A percentile compares a stretch with the other conserved stretches of the same genome.
phyloP scores from a whole-genome alignment of 2,888 invertebrate genomes.

The Habrosyne pyritoides region DNA sequence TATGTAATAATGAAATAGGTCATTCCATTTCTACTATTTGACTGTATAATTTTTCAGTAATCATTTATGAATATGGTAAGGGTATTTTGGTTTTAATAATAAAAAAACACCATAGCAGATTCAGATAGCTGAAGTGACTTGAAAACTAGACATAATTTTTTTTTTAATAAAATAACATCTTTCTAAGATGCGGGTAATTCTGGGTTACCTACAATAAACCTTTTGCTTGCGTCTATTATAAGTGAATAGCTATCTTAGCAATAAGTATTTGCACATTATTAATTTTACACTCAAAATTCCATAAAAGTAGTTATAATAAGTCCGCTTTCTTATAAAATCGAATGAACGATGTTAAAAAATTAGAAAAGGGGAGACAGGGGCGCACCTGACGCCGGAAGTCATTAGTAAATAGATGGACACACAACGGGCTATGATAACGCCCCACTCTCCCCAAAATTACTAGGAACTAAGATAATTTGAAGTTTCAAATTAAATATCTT shows the following conservation, averaged over 20 bases:
- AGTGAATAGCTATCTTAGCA: too few species aligned
- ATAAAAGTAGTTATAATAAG: not conserved
- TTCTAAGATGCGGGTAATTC: too few species aligned
- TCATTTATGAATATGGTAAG: not conserved
- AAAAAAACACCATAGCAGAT: too few species aligned
- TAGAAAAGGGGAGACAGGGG: constrained; percentile 55
- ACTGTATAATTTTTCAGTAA: not conserved
- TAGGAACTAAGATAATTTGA: constrained; percentile 35
- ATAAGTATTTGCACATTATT: too few species aligned
- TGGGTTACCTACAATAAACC: too few species aligned
- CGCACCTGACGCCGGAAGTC: constrained; percentile 82
- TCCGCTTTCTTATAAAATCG: not conserved
- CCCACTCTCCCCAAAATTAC: constrained; percentile 74
- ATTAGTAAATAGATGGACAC: constrained; percentile 82
- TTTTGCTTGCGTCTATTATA: too few species aligned
- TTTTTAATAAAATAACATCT: too few species aligned
- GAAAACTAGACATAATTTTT: too few species aligned
- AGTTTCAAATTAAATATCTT: constrained; percentile 17
- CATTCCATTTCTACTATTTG: not conserved
- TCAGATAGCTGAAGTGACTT: too few species aligned
- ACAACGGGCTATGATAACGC: constrained; percentile 69
- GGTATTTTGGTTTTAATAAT: not conserved
- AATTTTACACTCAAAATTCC: too few species aligned
- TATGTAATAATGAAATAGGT: constrained; percentile 14
- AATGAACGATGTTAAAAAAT: constrained; percentile 44